These are phyloP conservation scores for Balaeniceps rex DNA, from an alignment of 2,113 vertebrate genomes.

Conservation along the genomic window DNA sequence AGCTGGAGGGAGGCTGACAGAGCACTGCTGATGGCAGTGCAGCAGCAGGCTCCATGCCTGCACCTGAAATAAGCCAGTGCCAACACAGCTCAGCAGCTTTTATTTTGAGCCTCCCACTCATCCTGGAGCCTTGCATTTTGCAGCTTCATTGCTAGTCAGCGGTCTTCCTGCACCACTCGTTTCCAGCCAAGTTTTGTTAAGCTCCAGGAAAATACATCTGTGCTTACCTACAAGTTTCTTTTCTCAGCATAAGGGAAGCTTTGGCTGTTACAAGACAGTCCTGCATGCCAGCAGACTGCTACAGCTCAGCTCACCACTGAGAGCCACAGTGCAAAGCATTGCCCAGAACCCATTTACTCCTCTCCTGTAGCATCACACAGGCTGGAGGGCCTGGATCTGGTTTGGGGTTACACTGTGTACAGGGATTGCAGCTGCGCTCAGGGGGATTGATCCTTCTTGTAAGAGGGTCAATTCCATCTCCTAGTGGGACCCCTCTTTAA, in stretches of 20 bases:
- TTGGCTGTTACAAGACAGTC: neutral
- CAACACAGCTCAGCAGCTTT: neutral
- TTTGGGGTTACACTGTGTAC: fast-evolving
- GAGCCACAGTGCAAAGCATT: neutral
- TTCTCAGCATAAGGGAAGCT: neutral
- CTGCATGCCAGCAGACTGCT: fast-evolving
- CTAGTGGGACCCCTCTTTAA: neutral
- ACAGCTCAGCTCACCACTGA: neutral
- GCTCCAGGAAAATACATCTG: neutral
- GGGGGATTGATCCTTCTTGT: no score
- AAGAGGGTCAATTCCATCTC: no score
- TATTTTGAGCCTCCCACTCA: neutral
- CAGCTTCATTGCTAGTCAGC: neutral
- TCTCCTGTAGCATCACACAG: fast-evolving
- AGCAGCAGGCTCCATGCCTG: neutral
- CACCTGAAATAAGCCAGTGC: neutral
- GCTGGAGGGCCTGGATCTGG: neutral
- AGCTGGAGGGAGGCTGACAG: neutral
- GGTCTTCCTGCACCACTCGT: neutral
- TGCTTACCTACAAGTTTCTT: neutral
- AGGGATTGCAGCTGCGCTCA: no score
- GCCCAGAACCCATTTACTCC: neutral
- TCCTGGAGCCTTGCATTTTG: neutral
- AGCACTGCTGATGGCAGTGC: neutral
- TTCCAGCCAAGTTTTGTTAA: neutral